A percentile compares a stretch with the other conserved stretches of the same genome.
These are phyloP conservation scores for Alouatta palliata DNA, from an alignment of 2,113 vertebrate species.

Conservation along the genomic window DNA sequence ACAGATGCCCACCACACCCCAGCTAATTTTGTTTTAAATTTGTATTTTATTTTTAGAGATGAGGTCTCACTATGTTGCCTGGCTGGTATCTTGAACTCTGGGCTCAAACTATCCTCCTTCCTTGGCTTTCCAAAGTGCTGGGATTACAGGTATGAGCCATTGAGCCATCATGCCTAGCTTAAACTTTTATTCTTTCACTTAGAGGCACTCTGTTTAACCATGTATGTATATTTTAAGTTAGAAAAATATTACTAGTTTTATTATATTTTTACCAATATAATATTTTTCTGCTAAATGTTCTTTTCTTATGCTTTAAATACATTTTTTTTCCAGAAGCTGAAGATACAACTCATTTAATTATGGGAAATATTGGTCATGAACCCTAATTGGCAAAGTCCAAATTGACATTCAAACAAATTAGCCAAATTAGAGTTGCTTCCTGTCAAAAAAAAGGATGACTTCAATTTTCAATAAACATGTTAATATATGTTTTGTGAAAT, in stretches of 20 bases:
- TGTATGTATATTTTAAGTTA: neutral
- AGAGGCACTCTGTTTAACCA: neutral
- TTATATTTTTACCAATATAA: neutral
- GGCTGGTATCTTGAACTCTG: no score
- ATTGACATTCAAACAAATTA: conserved; percentile 37
- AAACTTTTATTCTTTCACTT: neutral
- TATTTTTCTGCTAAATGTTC: neutral
- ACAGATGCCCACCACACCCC: no score
- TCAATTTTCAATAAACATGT: neutral
- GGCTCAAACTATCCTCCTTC: no score
- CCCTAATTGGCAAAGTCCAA: neutral
- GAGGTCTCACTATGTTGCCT: no score
- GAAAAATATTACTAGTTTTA: neutral
- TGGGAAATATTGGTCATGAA: neutral
- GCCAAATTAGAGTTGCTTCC: neutral
- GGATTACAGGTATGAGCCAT: no score
- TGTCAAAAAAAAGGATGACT: neutral
- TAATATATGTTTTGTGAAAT: conserved; percentile 17
- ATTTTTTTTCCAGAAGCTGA: conserved; percentile 13
- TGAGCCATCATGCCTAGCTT: no score
- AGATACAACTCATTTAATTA: neutral
- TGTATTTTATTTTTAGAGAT: no score
- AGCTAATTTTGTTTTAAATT: no score
- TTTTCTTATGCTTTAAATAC: neutral
- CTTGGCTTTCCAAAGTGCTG: no score